Evolutionary conservation across 1,140 invertebrate species (phyloP), one percentile per base, ranked within the genome.

Genomic region (Pseudobourletiella spinata): DNA sequence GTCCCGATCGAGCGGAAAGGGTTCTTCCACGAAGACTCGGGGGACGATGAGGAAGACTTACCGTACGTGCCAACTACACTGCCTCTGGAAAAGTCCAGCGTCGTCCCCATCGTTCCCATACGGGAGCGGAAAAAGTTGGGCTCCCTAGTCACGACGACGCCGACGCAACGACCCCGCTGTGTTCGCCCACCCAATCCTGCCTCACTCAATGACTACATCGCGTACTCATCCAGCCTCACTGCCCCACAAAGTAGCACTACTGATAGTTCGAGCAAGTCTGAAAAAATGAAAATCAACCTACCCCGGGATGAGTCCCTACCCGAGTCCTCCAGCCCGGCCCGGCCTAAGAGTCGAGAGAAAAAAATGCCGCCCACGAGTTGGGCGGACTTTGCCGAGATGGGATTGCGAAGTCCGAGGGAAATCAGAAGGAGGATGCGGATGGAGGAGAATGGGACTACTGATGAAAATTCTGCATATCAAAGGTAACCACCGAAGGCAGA

Each of bases 11-110:
- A 72, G 66, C 50, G 56, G 56, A 87, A 89, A 57, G 83, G 85
- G 1, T 79, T 92, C 26, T 84, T 88, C 2, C 80, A 86, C 46
- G 81, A 84, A 68, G 86, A 89, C 67, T 87, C 89, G 67, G 88
- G 87, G 11, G 88, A 90, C 66, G 88, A 69, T 25, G 67, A 92
- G 63, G 88, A 89, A 58, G 89, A 91, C 76, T 76, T 91, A 70
- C 89, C 89, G 1, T 91, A 88, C 71, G 82, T 91, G 63, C 88
- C 88, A 42, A 91, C 89, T 2, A 91, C 88, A 32, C 74, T 91
- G 58, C 88, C 89, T 16, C 57, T 63, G 3, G 89, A 91, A 76
- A 83, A 88, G 48, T 86, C 88, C 6, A 80, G 86, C 44, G 88
- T 85, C 16, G 76, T 90, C 57, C 86, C 87, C 1, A 86, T 91